Conservation (phyloP, 2,888 invertebrate genomes). For the Thymelicus acteon region DNA sequence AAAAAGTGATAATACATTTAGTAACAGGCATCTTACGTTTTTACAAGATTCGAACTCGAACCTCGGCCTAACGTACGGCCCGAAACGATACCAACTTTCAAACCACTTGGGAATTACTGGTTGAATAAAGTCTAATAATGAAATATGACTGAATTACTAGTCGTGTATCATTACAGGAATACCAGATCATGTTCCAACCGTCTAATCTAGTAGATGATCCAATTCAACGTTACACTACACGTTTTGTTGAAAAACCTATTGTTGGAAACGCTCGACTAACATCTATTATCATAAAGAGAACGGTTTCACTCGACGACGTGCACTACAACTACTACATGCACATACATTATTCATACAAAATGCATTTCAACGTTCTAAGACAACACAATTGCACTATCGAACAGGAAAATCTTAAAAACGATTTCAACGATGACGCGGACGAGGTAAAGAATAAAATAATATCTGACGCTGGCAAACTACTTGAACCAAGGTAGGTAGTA, state of each 20-base stretch:
- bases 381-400: constrained; percentile 19
- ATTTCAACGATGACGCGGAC: constrained; percentile 18
- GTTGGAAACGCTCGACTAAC: constrained; percentile 23
- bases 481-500: neutral
- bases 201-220: constrained; percentile 26
- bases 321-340: constrained; percentile 13
- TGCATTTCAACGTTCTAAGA: constrained; percentile 33
- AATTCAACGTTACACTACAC: constrained; percentile 18
- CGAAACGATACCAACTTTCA: too few species aligned
- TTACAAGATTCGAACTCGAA: too few species aligned
- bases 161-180: constrained; percentile 3
- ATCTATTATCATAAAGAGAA: constrained; percentile 27
- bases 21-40: too few species aligned
- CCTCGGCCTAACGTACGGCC: too few species aligned
- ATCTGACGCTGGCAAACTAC: neutral
- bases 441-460: constrained; percentile 1
- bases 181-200: constrained; percentile 5
- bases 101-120: too few species aligned
- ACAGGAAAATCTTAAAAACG: constrained; percentile 20
- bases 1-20: too few species aligned
- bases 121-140: neutral
- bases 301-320: constrained; percentile 30
- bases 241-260: constrained; percentile 17
- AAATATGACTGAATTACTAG: neutral
- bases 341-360: constrained; percentile 32